Evolutionary conservation across 2,797 vertebrate species (phyloP).

Genomic region (Loriculus beryllinus): DNA sequence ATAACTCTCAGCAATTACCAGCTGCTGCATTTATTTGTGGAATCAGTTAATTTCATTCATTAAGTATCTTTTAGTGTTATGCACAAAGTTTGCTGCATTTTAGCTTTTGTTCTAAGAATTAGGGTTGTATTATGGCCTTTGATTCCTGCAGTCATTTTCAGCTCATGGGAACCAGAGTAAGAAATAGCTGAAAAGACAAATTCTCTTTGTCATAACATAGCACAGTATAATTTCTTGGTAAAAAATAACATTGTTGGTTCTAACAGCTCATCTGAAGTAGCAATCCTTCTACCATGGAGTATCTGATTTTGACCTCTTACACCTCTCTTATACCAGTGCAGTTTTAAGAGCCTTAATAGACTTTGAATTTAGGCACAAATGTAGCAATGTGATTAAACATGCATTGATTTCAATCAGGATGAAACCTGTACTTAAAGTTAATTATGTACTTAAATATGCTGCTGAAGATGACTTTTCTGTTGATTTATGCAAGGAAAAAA

Average conservation of each 20-base stretch:
- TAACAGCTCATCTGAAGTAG: background rate
- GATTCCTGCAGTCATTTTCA: background rate
- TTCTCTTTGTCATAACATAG: background rate
- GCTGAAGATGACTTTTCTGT: background rate
- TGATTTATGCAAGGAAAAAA: background rate
- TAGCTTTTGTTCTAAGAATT: background rate
- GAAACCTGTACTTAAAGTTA: slow-evolving; percentile 25
- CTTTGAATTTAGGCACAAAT: background rate
- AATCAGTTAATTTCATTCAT: background rate
- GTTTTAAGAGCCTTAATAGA: background rate
- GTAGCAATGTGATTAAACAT: background rate
- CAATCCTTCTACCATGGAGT: background rate
- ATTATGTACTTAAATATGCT: slow-evolving; percentile 18
- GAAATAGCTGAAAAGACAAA: background rate
- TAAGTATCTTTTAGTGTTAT: background rate
- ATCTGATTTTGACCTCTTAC: background rate
- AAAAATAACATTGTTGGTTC: background rate
- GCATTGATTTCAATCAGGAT: background rate
- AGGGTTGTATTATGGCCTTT: background rate
- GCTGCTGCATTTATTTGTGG: background rate
- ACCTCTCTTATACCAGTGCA: background rate
- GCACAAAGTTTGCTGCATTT: background rate
- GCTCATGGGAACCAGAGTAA: background rate
- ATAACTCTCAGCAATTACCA: background rate
- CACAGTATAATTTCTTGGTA: background rate